Base-by-base conservation (phyloP, 2,113 vertebrate genomes). In the Neotragus pygmaeus region DNA sequence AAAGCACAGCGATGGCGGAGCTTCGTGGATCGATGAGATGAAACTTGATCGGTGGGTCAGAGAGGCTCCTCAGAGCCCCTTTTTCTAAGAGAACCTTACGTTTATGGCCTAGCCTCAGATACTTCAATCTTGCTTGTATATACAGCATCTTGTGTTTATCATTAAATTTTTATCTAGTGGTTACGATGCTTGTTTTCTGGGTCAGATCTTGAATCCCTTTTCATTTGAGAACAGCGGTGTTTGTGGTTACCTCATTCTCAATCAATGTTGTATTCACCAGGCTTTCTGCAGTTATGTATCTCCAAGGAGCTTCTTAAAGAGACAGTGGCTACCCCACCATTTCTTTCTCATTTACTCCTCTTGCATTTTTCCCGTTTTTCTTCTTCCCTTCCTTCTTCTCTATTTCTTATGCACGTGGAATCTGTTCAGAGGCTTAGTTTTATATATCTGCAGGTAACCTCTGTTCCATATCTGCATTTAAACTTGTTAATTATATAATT, bases 191-290 rank as follows among this genome's bases (percentile, higher is more conserved):
- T 99, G 99, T 99, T 99, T 99, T 99, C 98, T 99, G 98, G 99
- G 99, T 99, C 99, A 99, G 99, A 95, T 98, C 98, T 98, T 91
- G 98, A 98, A 97, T 99, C 98, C 98, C 99, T 99, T 99, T 99
- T 99, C 99, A 99, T 99, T 99, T 99, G 98, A 99, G 99, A 98
- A 98, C 98, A 70, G 96, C 0, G 97, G 98, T 99, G 99, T 98
- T 99, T 99, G 99, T 98, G 99, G 99, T 99, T 99, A 99, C 99
- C 99, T 99, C 99, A 99, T 98, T 98, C 98, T 98, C 98, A 98
- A 99, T 99, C 99, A 97, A 99, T 99, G 99, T 49, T 97, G 98
- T 97, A 91, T 98, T 98, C 7, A 51, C 98, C 98, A 98, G 97
- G 98, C 99, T 98, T 98, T 98, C 98, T 99, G 94, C 95, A 19